phyloP scores from a whole-genome alignment of 2,113 vertebrate genomes.

The Trogon melanurus region DNA sequence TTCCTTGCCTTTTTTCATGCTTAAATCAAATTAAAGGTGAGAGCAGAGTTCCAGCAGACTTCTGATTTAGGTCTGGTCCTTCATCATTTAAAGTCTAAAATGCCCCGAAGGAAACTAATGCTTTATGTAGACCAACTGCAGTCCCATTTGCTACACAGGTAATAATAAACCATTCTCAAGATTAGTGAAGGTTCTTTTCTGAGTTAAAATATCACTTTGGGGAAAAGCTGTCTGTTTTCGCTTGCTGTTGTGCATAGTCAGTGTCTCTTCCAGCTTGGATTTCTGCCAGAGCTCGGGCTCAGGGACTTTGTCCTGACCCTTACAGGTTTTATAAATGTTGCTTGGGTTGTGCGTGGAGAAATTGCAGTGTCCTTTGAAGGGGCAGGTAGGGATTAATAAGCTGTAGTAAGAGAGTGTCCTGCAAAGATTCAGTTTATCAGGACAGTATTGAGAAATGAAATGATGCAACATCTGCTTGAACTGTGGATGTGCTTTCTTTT shows the following conservation, averaged over 20 bases:
- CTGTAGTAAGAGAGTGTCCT: not conserved
- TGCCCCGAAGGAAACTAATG: conserved; percentile 33
- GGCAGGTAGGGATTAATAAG: not conserved
- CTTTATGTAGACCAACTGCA: conserved; percentile 44
- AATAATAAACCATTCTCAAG: conserved; percentile 38
- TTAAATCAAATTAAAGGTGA: conserved; percentile 54
- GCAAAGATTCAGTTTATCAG: not conserved
- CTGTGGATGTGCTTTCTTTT: not conserved
- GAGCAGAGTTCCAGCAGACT: conserved; percentile 42
- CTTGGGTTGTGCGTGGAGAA: not conserved
- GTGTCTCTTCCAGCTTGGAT: conserved; percentile 35
- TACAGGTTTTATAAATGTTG: not conserved
- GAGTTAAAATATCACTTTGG: conserved; percentile 62
- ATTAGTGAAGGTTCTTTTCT: conserved; percentile 58
- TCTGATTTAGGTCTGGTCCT: conserved; percentile 46
- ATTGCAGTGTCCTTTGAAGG: not conserved
- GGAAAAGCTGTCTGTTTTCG: conserved; percentile 26
- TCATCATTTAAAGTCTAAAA: conserved; percentile 60
- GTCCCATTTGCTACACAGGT: conserved; percentile 53
- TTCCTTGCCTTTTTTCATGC: not conserved
- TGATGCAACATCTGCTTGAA: not conserved
- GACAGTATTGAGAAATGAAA: not conserved
- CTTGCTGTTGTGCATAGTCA: not conserved
- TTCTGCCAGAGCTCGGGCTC: conserved; percentile 5
- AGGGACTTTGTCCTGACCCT: not conserved